A percentile compares a stretch with the other conserved stretches of the same genome.
These are phyloP conservation scores for Lysandra coridon DNA, from an alignment of 2,888 invertebrate genomes.

Conservation along the genomic window DNA sequence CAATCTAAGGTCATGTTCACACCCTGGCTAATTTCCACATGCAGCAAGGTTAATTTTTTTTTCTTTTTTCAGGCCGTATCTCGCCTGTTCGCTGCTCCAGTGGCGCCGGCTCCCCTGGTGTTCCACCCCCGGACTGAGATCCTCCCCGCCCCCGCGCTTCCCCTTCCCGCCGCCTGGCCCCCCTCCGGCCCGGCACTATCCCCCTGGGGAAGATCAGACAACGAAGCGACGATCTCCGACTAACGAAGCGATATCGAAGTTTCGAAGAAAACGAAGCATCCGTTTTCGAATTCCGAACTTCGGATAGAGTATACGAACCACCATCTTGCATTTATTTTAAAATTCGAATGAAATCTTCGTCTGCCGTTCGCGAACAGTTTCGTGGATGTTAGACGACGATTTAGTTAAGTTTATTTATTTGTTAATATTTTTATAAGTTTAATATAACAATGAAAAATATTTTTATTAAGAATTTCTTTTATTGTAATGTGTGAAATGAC, in stretches of 20 bases:
- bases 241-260: slow-evolving; percentile 42
- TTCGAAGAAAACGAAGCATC: not conserved
- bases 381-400: slow-evolving; percentile 66
- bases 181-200: slow-evolving; percentile 67
- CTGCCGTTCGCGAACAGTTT: slow-evolving; percentile 62
- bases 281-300: not conserved
- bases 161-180: slow-evolving; percentile 67
- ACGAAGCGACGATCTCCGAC: slow-evolving; percentile 65
- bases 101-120: slow-evolving; percentile 68
- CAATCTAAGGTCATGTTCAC: not conserved
- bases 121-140: slow-evolving; percentile 70
- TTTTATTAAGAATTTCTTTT: slow-evolving; percentile 21
- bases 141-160: slow-evolving; percentile 63
- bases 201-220: slow-evolving; percentile 72
- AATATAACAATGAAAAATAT: slow-evolving; percentile 32
- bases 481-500: not conserved
- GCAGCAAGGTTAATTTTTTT: not conserved
- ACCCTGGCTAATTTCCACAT: not conserved
- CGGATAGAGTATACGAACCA: slow-evolving; percentile 28
- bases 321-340: slow-evolving; percentile 37
- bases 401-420: slow-evolving; percentile 43
- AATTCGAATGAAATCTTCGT: slow-evolving; percentile 49
- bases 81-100: slow-evolving; percentile 60
- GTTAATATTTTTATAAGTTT: slow-evolving; percentile 24
- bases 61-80: slow-evolving; percentile 62